Conservation (phyloP, 2,797 vertebrate species). For the Harpagifer antarcticus region DNA sequence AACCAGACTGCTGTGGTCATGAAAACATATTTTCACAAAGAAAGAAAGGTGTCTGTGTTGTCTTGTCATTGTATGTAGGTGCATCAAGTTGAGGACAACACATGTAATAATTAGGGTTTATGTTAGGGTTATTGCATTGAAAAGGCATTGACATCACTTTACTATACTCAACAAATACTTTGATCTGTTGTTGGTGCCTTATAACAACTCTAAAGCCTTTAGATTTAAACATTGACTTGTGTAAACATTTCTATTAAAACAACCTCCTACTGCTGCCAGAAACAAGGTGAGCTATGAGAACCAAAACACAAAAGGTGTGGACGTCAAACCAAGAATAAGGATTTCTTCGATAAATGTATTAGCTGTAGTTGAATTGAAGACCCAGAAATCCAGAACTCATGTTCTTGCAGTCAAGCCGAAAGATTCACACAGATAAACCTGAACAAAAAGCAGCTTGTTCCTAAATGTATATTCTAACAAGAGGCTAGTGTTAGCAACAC, state of each 20-base stretch:
- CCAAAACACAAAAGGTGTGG: no score
- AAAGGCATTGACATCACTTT: not conserved
- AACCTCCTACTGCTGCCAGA: not conserved
- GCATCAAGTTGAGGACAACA: not conserved
- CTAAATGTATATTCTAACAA: no score
- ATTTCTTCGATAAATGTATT: no score
- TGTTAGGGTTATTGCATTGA: not conserved
- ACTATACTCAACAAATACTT: not conserved
- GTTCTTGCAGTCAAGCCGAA: not conserved
- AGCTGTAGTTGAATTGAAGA: no score
- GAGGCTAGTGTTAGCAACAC: not conserved
- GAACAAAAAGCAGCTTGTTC: not conserved
- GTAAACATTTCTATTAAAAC: not conserved
- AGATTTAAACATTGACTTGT: not conserved
- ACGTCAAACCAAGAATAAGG: no score
- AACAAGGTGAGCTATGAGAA: not conserved
- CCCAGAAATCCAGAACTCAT: not conserved
- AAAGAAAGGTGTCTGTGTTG: not conserved
- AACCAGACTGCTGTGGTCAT: conserved; percentile 6
- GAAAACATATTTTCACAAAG: not conserved
- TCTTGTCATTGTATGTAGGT: not conserved
- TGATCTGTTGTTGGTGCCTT: not conserved
- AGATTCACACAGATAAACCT: no score
- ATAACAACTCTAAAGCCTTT: not conserved
- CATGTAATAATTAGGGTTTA: no score